Base-by-base conservation (phyloP, 2,113 vertebrate species). In the Odontesthes bonariensis region DNA sequence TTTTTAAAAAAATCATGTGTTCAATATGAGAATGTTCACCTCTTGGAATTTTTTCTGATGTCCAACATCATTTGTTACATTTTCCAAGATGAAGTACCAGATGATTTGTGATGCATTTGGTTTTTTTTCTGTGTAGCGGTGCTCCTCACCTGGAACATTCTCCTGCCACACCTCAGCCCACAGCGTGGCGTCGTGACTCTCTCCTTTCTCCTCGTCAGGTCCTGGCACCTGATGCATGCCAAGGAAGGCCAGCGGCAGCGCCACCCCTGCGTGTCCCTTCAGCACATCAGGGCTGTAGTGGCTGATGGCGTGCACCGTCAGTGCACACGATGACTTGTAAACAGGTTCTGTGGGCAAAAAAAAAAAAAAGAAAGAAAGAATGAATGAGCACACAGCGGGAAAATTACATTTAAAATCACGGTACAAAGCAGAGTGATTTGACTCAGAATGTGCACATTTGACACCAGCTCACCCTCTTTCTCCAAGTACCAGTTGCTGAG, bases 121-220 rank as follows among this genome's bases (percentile, higher is more conserved):
- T n/a, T 49, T 49, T 17, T 20, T 33, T 5, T 8, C 19, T 16
- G 14, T 20, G 14, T 20, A 12, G 35, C 14, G 5, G 3, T 42
- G 33, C n/a, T 62, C 1, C 65, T 22, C 92, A 99, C 98, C 97
- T 81, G 98, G 98, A 12, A 98, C 97, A 2, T 99, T 97, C 85
- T 99, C 98, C 90, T 99, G 97, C 98, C 98, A 99, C 59, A 99
- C 97, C 93, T 99, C 98, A 8, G 93, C 89, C 96, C 96, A 99
- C 49, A 98, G 87, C 27, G 91, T 91, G 75, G 95, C 95, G 46
- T 97, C 95, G 9, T 95, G 94, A 75, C 94, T 95, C 69, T 98
- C 97, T 33, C 93, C 95, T 80, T 95, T 95, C 72, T 99, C 97
- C 81, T 98, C 97, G 53, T 96, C 95, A 0, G 94, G 65, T 75